Conservation (phyloP, 92 coral and sea anemone species). For the Palythoa grandiflora region DNA sequence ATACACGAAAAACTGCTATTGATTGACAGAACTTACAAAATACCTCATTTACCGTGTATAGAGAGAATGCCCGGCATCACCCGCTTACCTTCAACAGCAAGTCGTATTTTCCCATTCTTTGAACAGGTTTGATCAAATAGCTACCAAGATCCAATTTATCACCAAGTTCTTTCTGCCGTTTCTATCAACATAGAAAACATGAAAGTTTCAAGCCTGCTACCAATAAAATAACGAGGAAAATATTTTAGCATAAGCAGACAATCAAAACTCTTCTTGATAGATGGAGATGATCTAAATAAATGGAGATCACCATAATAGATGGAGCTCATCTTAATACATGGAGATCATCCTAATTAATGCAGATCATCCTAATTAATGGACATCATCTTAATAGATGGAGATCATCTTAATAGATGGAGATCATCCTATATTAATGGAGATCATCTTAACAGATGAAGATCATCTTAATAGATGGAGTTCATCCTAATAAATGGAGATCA, state of each 20-base stretch:
- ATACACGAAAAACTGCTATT: not conserved
- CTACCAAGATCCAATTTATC: conserved; percentile 98
- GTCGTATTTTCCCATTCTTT: conserved; percentile 97
- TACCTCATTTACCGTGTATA: not conserved
- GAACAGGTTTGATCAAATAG: conserved; percentile 97
- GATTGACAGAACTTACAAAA: not conserved
- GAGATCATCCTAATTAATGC: no score
- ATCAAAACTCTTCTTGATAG: no score
- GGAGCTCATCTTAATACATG: no score
- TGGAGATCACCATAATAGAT: no score
- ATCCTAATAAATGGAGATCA: not conserved
- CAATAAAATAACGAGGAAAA: no score
- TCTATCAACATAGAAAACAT: conserved; percentile 51
- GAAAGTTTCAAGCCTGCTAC: not conserved
- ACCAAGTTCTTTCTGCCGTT: conserved; percentile 90
- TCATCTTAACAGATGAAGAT: no score
- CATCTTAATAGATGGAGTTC: not conserved
- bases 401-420: no score
- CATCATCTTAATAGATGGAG: no score
- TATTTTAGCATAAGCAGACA: no score
- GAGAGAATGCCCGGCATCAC: not conserved
- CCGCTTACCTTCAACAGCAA: conserved; percentile 82
- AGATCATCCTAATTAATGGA: no score
- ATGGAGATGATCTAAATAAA: no score
- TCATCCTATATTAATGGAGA: no score